Evolutionary conservation across 2,797 vertebrate species (phyloP).

Genomic region (Cheirogaleus major): DNA sequence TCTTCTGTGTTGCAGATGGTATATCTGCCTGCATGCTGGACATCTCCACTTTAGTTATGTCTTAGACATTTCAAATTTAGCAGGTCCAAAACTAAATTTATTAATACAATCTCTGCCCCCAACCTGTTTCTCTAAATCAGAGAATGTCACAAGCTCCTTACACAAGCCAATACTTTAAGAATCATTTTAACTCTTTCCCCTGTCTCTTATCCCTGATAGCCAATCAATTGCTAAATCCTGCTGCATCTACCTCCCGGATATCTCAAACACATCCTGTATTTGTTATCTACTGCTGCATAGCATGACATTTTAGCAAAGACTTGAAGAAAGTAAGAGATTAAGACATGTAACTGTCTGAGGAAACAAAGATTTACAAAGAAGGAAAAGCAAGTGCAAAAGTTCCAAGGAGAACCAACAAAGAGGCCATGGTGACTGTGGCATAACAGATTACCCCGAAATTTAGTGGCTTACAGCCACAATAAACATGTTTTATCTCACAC

Average conservation of each 20-base stretch:
- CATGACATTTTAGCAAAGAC: not conserved
- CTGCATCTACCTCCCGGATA: not conserved
- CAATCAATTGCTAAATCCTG: not conserved
- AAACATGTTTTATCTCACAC: not conserved
- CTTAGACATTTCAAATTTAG: conserved; percentile 1
- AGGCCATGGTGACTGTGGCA: not conserved
- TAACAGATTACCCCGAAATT: not conserved
- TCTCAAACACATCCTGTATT: not conserved
- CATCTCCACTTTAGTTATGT: not conserved
- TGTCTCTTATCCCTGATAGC: not conserved
- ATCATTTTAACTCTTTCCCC: not conserved
- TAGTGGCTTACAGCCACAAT: not conserved
- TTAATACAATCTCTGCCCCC: not conserved
- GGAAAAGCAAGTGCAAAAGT: not conserved
- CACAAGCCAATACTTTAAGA: not conserved
- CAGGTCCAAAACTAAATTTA: not conserved
- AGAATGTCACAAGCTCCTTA: not conserved
- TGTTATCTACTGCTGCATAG: not conserved
- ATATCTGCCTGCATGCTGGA: not conserved
- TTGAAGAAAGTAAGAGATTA: not conserved
- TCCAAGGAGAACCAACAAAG: not conserved
- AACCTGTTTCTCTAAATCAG: not conserved
- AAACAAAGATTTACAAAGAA: not conserved
- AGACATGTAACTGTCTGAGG: not conserved
- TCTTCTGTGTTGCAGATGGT: not conserved